Percentiles rank a stretch among this genome's conserved stretches.
Conservation (phyloP, 2,113 vertebrate species). For the Myrmophylax atrothorax region DNA sequence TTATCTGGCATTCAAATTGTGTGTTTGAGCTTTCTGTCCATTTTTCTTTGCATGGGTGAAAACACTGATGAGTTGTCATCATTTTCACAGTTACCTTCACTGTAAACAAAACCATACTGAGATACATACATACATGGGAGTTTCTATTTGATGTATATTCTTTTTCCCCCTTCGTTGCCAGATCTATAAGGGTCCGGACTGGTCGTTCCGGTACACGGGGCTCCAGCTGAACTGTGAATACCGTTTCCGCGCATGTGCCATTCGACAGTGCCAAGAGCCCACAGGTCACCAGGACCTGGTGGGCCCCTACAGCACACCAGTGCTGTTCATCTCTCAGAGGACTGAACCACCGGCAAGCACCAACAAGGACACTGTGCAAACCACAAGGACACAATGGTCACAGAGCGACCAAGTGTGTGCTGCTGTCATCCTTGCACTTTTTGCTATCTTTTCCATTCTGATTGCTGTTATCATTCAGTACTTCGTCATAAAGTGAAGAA, state of each 20-base stretch:
- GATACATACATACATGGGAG: accelerated
- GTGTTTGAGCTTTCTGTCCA: background rate
- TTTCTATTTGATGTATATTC: background rate
- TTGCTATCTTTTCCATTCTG: conserved; percentile 93
- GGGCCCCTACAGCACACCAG: conserved; percentile 90
- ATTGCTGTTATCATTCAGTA: conserved; percentile 98
- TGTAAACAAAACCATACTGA: background rate
- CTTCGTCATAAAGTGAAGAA: conserved; percentile 94
- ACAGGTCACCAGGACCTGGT: conserved; percentile 82
- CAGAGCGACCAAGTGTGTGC: conserved; percentile 95
- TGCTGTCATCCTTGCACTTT: conserved; percentile 92
- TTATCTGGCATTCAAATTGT: background rate
- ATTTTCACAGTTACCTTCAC: background rate
- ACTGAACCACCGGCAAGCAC: conserved; percentile 73
- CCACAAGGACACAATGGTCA: conserved; percentile 77
- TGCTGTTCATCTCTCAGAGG: conserved; percentile 87
- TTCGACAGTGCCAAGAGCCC: conserved; percentile 91
- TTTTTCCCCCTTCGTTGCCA: conserved; percentile 25
- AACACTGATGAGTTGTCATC: background rate
- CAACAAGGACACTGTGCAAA: conserved; percentile 76
- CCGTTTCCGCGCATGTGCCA: conserved; percentile 90
- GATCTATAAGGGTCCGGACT: conserved; percentile 89
- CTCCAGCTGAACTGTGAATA: conserved; percentile 91
- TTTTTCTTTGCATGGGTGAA: background rate
- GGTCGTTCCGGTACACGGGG: conserved; percentile 84